These are phyloP conservation scores for Echinops telfairi DNA, from an alignment of 2,113 vertebrate species.

Conservation along the genomic window DNA sequence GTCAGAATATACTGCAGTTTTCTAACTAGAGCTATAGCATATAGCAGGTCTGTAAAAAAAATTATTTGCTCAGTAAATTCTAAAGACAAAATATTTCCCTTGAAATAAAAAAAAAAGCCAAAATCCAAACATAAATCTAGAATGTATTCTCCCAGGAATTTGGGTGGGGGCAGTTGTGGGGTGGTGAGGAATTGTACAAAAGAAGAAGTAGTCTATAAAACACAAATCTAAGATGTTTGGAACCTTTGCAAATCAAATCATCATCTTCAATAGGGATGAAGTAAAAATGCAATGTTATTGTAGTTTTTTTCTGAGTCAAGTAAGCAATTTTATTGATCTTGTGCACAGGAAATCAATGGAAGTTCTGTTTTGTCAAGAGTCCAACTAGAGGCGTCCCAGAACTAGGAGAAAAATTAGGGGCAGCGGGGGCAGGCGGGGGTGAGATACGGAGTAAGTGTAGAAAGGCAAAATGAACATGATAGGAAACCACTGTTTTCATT, in stretches of 20 bases:
- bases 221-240: not conserved
- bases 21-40: not conserved
- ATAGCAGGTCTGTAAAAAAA: not conserved
- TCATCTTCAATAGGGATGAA: constrained; percentile 18
- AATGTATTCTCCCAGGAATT: not conserved
- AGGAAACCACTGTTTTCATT: not conserved
- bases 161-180: too few relatives aligned
- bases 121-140: constrained; percentile 48
- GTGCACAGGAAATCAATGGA: not conserved
- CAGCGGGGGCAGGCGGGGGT: not conserved
- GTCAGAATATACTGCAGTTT: not conserved
- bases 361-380: not conserved
- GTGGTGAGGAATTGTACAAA: not conserved
- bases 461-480: not conserved
- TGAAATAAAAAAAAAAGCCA: not conserved
- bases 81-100: constrained; percentile 26
- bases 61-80: constrained; percentile 22
- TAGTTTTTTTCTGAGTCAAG: constrained; percentile 1
- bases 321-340: constrained; percentile 2
- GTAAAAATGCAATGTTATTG: constrained; percentile 32
- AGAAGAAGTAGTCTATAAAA: not conserved
- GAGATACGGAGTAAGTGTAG: not conserved
- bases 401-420: not conserved
- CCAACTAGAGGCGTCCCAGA: not conserved
- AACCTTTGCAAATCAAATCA: constrained; percentile 17